phyloP scores from a whole-genome alignment of 1,140 invertebrate genomes.

The Bombus huntii region DNA sequence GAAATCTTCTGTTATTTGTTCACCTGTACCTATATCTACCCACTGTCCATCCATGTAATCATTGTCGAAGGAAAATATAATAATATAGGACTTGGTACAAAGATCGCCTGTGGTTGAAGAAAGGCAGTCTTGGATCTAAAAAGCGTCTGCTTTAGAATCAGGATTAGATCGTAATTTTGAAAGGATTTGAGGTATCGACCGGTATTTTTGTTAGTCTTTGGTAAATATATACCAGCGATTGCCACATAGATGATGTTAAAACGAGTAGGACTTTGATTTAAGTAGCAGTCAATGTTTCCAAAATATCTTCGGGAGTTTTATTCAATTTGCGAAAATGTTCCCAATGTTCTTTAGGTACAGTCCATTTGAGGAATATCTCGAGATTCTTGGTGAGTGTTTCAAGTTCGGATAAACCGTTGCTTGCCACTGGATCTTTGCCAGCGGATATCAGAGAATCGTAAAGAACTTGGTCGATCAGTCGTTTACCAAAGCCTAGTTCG shows the following conservation, averaged over 20 bases:
- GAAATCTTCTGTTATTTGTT: neutral
- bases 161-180: neutral
- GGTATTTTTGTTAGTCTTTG: slow-evolving; percentile 18
- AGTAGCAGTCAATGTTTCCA: slow-evolving; percentile 87
- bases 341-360: slow-evolving; percentile 90
- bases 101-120: neutral
- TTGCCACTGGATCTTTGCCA: slow-evolving; percentile 86
- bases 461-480: slow-evolving; percentile 92
- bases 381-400: slow-evolving; percentile 88
- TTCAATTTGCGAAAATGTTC: slow-evolving; percentile 88
- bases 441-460: slow-evolving; percentile 89
- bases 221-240: neutral
- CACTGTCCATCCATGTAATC: too few relatives aligned
- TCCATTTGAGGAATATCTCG: slow-evolving; percentile 90
- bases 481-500: slow-evolving; percentile 91
- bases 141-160: neutral
- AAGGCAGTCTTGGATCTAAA: slow-evolving; percentile 5
- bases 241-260: neutral
- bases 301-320: slow-evolving; percentile 89
- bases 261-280: slow-evolving; percentile 49
- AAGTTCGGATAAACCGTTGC: slow-evolving; percentile 82
- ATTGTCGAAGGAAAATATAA: neutral
- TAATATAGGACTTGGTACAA: neutral
- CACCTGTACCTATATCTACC: neutral
- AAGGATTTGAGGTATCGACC: neutral